Conservation (phyloP, 2,888 invertebrate species). For the Ennomos fuscantarius region DNA sequence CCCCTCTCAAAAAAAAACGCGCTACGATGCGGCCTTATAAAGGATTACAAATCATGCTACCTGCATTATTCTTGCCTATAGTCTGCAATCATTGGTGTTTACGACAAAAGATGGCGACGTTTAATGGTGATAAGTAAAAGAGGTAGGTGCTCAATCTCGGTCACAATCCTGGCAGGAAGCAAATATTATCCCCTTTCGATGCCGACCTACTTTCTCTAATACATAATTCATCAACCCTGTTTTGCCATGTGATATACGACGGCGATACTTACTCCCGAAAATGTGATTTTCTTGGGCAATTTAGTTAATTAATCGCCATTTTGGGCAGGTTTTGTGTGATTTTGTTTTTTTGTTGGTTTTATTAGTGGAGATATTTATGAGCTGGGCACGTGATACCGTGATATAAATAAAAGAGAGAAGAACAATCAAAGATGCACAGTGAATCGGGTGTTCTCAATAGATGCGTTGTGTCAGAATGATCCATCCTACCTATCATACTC, state of each 20-base stretch:
- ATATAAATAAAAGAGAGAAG: too few relatives aligned
- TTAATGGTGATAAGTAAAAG: neutral
- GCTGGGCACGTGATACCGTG: neutral
- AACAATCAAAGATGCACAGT: too few relatives aligned
- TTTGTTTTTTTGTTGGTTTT: slow-evolving; percentile 17
- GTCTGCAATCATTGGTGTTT: too few relatives aligned
- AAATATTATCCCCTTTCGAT: slow-evolving; percentile 17
- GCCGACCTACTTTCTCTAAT: slow-evolving; percentile 36
- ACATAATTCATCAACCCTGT: slow-evolving; percentile 40
- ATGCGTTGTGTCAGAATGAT: too few relatives aligned
- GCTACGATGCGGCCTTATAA: too few relatives aligned
- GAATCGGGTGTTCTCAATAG: too few relatives aligned
- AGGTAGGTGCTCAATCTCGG: neutral
- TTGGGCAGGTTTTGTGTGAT: slow-evolving; percentile 15
- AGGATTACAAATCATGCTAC: too few relatives aligned
- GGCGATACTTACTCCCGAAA: slow-evolving; percentile 31
- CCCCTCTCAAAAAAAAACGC: too few relatives aligned
- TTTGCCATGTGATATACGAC: slow-evolving; percentile 37
- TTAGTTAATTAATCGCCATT: slow-evolving; percentile 38
- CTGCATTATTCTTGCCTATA: too few relatives aligned
- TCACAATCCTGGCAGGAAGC: slow-evolving; percentile 5
- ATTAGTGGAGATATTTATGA: slow-evolving; percentile 7
- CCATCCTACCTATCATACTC: too few relatives aligned
- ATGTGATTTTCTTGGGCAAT: slow-evolving; percentile 36
- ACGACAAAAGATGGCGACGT: too few relatives aligned